phyloP scores from a whole-genome alignment of 1,140 invertebrate genomes.

The Pomacea maculata region DNA sequence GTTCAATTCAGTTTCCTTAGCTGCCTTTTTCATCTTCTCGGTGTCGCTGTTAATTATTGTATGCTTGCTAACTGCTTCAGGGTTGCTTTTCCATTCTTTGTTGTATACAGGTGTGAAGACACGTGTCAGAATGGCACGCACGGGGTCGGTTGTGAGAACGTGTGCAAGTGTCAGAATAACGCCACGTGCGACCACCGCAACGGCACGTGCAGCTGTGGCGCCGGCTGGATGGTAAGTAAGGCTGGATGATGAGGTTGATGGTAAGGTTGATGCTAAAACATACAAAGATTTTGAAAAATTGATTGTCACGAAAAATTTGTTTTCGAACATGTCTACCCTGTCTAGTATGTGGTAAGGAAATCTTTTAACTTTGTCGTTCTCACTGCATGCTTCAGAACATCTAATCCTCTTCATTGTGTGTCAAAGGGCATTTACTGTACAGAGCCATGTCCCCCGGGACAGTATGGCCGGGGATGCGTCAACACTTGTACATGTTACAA shows the following conservation, averaged over 20 bases:
- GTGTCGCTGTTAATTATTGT: no score
- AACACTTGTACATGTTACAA: conserved; percentile 83
- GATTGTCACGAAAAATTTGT: background rate
- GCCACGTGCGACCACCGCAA: conserved; percentile 84
- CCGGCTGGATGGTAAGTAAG: conserved; percentile 68
- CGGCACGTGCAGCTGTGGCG: conserved; percentile 85
- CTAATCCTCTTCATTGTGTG: background rate
- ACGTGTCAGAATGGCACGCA: conserved; percentile 75
- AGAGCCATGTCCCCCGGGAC: conserved; percentile 65
- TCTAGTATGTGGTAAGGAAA: no score
- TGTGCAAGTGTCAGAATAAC: conserved; percentile 81
- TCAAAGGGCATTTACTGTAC: conserved; percentile 69
- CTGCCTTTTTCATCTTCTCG: no score
- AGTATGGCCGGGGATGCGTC: conserved; percentile 75
- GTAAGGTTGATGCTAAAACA: background rate
- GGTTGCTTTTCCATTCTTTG: background rate
- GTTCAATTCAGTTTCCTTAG: no score
- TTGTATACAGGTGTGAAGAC: conserved; percentile 22
- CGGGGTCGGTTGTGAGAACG: conserved; percentile 80
- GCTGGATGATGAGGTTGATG: conserved; percentile 12
- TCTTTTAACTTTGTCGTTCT: no score
- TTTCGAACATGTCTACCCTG: background rate
- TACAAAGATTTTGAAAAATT: no score
- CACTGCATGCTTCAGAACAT: background rate
- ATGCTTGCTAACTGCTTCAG: no score